Evolutionary conservation across 2,888 invertebrate genomes (phyloP), one percentile per base, ranked within the genome.

Genomic region (Chorisops tibialis): DNA sequence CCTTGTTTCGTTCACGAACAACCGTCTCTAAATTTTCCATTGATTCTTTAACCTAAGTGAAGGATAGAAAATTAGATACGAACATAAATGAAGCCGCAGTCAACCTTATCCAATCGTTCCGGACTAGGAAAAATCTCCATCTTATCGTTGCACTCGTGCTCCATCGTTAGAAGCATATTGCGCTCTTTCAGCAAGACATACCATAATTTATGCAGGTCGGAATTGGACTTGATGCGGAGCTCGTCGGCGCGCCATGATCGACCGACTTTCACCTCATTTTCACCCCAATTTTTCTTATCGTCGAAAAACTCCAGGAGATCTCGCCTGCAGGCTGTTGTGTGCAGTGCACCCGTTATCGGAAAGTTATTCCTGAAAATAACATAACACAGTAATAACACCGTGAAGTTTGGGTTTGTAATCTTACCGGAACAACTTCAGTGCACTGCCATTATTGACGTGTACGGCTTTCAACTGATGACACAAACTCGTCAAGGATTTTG

Each of bases 111-210:
- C 56, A 95, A 81, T 70, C 97, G 83, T 78, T 98, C 97, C 2
- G 96, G 95, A 78, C 85, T 95, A 1, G 96, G 93, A 75, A 97
- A 92, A 5, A 88, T 67, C 73, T 84, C 80, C 67, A 80, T 78
- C 72, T 86, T 80, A 41, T 83, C 78, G 52, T 87, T 85, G 77
- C 85, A 84, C 75, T 88, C 89, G 65, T 92, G 85, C 79, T 96
- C 93, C 97, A 98, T 96, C 2, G 98, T 97, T 66, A 93, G 78
- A 16, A 99, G 81, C 97, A 98, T 97, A 76, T 99, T 99, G 59
- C 88, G 83, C 79, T 99, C 99, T 80, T 98, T 99, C 58, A 97
- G 79, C 61, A 99, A 80, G 14, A 85, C 73, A 72, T 83, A 96
- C 98, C 99, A 99, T 63, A 99, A 79, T 80, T 98, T 96, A 75